Evolutionary conservation across 35 echinoderm and acorn worm species (phyloP).

Genomic region (Stichopus chloronotus): DNA sequence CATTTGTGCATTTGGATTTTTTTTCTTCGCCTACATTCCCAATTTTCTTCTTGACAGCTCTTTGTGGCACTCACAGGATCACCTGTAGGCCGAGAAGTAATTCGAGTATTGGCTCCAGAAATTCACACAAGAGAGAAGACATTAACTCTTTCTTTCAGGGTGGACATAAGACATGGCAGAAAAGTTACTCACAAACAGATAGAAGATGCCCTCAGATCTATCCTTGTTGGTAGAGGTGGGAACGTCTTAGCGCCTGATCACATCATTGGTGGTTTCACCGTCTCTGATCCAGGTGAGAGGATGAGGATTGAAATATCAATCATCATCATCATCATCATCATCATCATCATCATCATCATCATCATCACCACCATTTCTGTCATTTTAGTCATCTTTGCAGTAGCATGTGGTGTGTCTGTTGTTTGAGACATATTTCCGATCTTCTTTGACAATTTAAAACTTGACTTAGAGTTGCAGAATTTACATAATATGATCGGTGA

Average conservation of each 20-base stretch:
- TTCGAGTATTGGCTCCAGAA: neutral
- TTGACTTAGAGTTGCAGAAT: too few species aligned
- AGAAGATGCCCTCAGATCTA: neutral
- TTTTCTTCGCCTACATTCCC: too few species aligned
- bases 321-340: too few species aligned
- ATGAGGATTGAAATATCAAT: too few species aligned
- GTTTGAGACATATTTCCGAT: too few species aligned
- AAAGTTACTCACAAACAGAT: slow-evolving; percentile 2
- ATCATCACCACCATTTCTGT: too few species aligned
- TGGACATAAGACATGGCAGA: neutral
- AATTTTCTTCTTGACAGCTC: neutral
- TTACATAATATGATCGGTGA: too few species aligned
- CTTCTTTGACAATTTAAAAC: too few species aligned
- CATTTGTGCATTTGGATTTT: too few species aligned
- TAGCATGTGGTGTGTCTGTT: too few species aligned
- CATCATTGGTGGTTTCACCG: neutral
- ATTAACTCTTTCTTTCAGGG: neutral
- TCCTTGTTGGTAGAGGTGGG: neutral
- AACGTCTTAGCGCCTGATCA: neutral
- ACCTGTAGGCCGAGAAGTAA: neutral
- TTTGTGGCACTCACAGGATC: neutral
- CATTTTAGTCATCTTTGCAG: too few species aligned
- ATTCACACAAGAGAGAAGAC: neutral
- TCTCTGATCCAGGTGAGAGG: neutral
- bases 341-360: too few species aligned